These are phyloP conservation scores for Parotia lawesii DNA, from an alignment of 2,113 vertebrate species.

Conservation along the genomic window DNA sequence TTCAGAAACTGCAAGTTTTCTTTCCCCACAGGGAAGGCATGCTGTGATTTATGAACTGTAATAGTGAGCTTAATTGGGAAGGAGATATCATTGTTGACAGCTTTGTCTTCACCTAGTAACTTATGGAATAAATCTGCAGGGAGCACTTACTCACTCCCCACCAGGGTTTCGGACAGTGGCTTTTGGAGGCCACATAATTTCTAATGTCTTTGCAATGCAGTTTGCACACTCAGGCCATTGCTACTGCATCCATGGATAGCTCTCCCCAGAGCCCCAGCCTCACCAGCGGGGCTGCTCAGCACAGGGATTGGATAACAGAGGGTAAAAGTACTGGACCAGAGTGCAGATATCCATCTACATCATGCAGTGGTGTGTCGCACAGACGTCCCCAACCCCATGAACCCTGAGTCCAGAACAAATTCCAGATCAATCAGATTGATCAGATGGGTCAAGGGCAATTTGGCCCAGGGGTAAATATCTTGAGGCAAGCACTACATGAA, in stretches of 20 bases:
- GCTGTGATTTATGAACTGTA: conserved; percentile 42
- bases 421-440: neutral
- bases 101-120: conserved; percentile 45
- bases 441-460: neutral
- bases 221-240: neutral
- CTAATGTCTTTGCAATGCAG: neutral
- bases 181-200: conserved; percentile 31
- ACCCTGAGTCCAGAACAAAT: neutral
- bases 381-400: neutral
- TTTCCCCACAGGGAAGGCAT: neutral
- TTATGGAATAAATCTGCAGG: conserved; percentile 25
- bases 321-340: neutral
- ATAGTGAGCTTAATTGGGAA: conserved; percentile 45
- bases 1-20: conserved; percentile 23
- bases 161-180: neutral
- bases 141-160: neutral
- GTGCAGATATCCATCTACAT: neutral
- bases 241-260: neutral
- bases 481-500: neutral
- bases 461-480: neutral
- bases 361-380: neutral
- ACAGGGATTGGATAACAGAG: neutral
- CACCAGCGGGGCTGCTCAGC: neutral
- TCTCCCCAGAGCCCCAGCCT: neutral
- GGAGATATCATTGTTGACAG: conserved; percentile 47